phyloP scores from a whole-genome alignment of 2,888 invertebrate species.

The Liopterus haemorrhoidalis region DNA sequence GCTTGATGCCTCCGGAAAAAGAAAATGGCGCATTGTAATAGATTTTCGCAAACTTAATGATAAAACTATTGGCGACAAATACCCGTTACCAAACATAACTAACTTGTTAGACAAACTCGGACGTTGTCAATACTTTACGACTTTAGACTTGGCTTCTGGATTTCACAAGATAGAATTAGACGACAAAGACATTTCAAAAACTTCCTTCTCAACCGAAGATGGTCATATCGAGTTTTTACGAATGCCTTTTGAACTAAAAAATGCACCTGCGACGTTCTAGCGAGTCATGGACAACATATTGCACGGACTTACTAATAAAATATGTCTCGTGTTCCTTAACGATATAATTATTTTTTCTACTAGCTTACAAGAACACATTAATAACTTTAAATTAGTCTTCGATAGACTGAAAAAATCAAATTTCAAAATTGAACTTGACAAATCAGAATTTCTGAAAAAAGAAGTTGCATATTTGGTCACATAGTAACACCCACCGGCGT shows the following conservation, averaged over 20 bases:
- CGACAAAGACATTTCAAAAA: constrained; percentile 31
- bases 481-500: too few relatives aligned
- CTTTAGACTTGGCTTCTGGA: constrained; percentile 31
- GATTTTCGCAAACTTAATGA: constrained; percentile 36
- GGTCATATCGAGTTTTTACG: too few relatives aligned
- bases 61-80: constrained; percentile 35
- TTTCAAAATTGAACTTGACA: constrained; percentile 33
- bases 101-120: constrained; percentile 21
- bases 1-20: constrained; percentile 33
- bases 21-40: constrained; percentile 37
- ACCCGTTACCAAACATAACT: constrained; percentile 32
- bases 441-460: constrained; percentile 31
- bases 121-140: constrained; percentile 30
- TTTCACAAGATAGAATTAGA: constrained; percentile 34
- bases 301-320: constrained; percentile 28
- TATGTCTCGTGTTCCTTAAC: constrained; percentile 35
- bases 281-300: constrained; percentile 34
- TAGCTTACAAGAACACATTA: too few relatives aligned
- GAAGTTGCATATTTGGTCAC: constrained; percentile 37
- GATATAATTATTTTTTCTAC: constrained; percentile 36
- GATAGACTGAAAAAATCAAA: constrained; percentile 28
- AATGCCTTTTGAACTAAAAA: constrained; percentile 33
- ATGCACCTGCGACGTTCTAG: constrained; percentile 33
- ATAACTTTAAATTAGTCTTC: constrained; percentile 30
- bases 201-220: constrained; percentile 32